These are phyloP conservation scores for Diacarnus erythraeanus DNA, from an alignment of 37 sponge, comb jelly and placozoan genomes.

Conservation along the genomic window DNA sequence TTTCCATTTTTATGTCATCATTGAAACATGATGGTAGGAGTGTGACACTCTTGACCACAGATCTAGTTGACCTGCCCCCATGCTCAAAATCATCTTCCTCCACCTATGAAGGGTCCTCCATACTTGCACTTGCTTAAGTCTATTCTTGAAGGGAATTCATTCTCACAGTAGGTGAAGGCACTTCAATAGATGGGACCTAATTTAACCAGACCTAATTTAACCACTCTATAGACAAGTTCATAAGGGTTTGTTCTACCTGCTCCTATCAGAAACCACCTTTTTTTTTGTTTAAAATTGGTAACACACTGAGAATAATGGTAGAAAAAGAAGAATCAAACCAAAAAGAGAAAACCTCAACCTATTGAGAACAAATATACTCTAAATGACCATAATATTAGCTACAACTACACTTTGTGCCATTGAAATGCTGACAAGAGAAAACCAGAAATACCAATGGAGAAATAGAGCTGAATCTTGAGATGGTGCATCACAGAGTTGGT, in stretches of 20 bases:
- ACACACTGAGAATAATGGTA: background rate
- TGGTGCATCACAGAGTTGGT: background rate
- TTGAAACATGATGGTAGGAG: too few relatives aligned
- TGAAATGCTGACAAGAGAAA: background rate
- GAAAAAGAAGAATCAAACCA: too few relatives aligned
- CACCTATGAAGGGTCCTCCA: conserved; percentile 6
- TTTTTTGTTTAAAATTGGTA: background rate
- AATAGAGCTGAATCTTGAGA: background rate
- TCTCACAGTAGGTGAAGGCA: conserved; percentile 10
- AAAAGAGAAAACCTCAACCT: background rate
- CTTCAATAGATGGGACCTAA: background rate
- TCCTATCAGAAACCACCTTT: background rate
- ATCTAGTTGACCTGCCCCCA: too few relatives aligned
- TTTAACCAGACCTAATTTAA: background rate
- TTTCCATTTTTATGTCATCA: too few relatives aligned
- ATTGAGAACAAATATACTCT: too few relatives aligned
- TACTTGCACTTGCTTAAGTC: background rate
- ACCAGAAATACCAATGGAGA: background rate
- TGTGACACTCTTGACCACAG: too few relatives aligned
- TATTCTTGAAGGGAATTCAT: background rate
- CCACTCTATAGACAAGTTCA: background rate
- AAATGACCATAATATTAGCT: background rate
- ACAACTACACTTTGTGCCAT: too few relatives aligned
- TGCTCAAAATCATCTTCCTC: too few relatives aligned
- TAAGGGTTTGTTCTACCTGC: background rate